Conservation (phyloP, 2,888 invertebrate genomes). For the Resseliella maxima region DNA sequence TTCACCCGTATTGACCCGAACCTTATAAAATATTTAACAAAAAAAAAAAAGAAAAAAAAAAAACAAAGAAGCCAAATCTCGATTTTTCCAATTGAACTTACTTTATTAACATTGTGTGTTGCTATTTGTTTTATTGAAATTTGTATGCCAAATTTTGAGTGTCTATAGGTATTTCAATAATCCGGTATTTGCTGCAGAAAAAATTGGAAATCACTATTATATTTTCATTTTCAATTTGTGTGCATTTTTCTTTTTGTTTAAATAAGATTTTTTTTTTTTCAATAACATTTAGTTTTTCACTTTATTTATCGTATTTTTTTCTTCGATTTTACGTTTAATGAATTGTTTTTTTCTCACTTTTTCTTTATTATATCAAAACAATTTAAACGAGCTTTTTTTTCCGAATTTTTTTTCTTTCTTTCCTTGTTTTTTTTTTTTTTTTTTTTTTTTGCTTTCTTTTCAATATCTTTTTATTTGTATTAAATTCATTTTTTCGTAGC, state of each 20-base stretch:
- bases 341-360: background rate
- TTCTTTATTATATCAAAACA: background rate
- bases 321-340: background rate
- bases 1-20: background rate
- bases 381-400: background rate
- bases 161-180: background rate
- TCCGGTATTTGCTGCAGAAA: constrained; percentile 36
- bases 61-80: background rate
- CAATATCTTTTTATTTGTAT: too few species aligned
- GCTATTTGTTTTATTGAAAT: background rate
- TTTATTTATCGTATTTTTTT: background rate
- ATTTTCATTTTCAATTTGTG: background rate
- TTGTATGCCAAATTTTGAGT: background rate
- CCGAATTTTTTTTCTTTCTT: background rate
- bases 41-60: background rate
- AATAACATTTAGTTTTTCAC: constrained; percentile 32
- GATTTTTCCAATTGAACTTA: background rate
- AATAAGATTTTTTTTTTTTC: background rate
- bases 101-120: constrained; percentile 43
- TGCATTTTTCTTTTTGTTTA: too few species aligned
- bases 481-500: too few species aligned
- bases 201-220: constrained; percentile 23
- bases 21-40: background rate
- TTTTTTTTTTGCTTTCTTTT: background rate
- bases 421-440: background rate